Conservation (phyloP, 2,797 vertebrate genomes). For the Gymnocypris eckloni region DNA sequence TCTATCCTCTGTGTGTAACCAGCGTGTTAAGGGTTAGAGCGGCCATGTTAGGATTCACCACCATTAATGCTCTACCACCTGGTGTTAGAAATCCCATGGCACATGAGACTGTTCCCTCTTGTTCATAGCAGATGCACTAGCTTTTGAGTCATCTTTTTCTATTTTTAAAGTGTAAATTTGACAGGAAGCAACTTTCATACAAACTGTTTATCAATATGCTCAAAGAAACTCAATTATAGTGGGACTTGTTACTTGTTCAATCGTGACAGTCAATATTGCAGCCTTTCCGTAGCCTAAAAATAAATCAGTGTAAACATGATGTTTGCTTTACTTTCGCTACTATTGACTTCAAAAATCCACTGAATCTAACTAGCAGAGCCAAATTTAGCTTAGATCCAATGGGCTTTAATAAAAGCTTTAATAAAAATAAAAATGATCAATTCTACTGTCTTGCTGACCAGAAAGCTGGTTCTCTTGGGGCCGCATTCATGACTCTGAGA, state of each 20-base stretch:
- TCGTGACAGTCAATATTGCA: slow-evolving; percentile 9
- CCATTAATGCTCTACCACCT: slow-evolving; percentile 53
- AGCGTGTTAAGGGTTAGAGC: slow-evolving; percentile 36
- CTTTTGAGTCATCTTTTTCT: slow-evolving; percentile 8
- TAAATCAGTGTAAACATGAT: background rate
- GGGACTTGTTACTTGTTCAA: background rate
- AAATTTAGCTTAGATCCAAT: background rate
- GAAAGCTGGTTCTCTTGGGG: background rate
- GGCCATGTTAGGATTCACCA: background rate
- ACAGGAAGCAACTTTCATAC: background rate
- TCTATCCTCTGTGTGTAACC: background rate
- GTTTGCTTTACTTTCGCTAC: background rate
- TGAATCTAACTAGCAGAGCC: slow-evolving; percentile 3
- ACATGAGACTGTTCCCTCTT: background rate
- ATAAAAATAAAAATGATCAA: background rate
- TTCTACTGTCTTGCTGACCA: background rate
- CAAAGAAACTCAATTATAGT: background rate
- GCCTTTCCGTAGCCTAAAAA: slow-evolving; percentile 12
- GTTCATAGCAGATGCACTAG: background rate
- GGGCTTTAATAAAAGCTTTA: background rate
- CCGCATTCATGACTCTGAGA: background rate
- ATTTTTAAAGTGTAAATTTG: background rate
- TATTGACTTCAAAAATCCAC: slow-evolving; percentile 24
- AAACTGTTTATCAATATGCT: background rate
- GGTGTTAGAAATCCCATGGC: slow-evolving; percentile 19